Percentiles rank a stretch among this genome's conserved stretches.
phyloP scores from a whole-genome alignment of 1,140 invertebrate genomes.

The Stenopsyche tienmushanensis region DNA sequence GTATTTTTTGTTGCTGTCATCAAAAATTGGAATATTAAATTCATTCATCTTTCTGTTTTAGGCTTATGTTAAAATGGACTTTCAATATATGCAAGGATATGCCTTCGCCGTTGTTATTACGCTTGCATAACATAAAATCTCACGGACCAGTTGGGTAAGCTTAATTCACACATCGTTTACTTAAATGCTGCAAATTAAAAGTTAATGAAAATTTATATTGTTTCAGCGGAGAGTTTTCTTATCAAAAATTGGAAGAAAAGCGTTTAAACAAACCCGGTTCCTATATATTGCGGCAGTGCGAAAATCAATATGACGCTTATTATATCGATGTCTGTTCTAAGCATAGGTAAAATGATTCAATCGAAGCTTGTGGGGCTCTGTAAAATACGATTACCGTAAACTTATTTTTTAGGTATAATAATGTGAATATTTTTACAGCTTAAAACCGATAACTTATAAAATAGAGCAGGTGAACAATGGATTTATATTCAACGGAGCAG shows the following conservation, averaged over 20 bases:
- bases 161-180: not conserved
- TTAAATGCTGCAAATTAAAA: too few relatives aligned
- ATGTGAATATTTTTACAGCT: slow-evolving; percentile 49
- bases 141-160: slow-evolving; percentile 84
- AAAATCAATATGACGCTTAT: slow-evolving; percentile 73
- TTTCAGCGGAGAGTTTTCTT: slow-evolving; percentile 77
- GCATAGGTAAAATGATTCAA: slow-evolving; percentile 55
- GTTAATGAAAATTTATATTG: slow-evolving; percentile 39
- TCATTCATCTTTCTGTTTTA: slow-evolving; percentile 43
- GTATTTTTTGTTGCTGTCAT: too few relatives aligned
- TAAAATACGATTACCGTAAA: not conserved
- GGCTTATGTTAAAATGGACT: slow-evolving; percentile 84
- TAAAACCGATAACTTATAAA: slow-evolving; percentile 69
- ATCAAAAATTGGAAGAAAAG: slow-evolving; percentile 78
- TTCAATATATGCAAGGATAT: slow-evolving; percentile 84
- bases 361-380: not conserved
- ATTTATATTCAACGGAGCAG: slow-evolving; percentile 55
- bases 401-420: slow-evolving; percentile 2
- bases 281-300: slow-evolving; percentile 80
- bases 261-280: slow-evolving; percentile 70
- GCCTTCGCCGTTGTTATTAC: slow-evolving; percentile 71
- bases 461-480: slow-evolving; percentile 58
- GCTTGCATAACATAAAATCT: slow-evolving; percentile 73
- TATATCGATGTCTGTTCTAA: slow-evolving; percentile 78
- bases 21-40: too few relatives aligned